Evolutionary conservation across 2,888 invertebrate genomes (phyloP), one percentile per base, ranked within the genome.

Genomic region (Cactoblastis cactorum): DNA sequence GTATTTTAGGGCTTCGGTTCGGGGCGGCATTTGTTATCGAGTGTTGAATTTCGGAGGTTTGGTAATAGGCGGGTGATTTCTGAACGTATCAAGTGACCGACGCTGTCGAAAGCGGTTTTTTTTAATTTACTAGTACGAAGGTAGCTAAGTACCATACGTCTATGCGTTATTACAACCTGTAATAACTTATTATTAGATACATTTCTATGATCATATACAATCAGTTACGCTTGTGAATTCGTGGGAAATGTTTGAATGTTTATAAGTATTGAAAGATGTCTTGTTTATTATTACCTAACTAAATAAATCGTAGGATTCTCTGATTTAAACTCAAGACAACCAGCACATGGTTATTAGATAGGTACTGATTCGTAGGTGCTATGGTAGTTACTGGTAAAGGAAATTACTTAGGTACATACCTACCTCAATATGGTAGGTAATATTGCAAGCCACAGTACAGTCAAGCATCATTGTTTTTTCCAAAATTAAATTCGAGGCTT

Each of bases 1-100:
- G 56, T 57, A 56, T 50, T 54, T 59, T 58, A 57, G 51, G 60
- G 60, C 57, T 57, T 58, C 54, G 52, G 51, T 53, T 51, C 51
- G 43, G 56, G 52, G 55, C 52, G 55, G 56, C 52, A 52, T 56
- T 53, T 54, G 51, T 60, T 49, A 57, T 54, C 54, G 54, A 51
- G 55, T 55, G 53, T 58, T 58, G 49, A 50, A 54, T 60, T 60
- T 58, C 58, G 54, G 50, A 39, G 37, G 46, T 28, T 28, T 45
- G 12, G 19, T 49, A 54, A 50, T 53, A 54, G 53, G 51, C 54
- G 51, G 53, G 28, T 50, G 49, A 52, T 55, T 52, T 51, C 41
- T 12, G 51, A 51, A 54, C 50, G 55, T 58, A 58, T 58, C 58
- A 32, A 47, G 45, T 58, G 47, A 48, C 53, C 17, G 45, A 22